phyloP scores from a whole-genome alignment of 92 coral and sea anemone genomes.

The Ricordea florida region DNA sequence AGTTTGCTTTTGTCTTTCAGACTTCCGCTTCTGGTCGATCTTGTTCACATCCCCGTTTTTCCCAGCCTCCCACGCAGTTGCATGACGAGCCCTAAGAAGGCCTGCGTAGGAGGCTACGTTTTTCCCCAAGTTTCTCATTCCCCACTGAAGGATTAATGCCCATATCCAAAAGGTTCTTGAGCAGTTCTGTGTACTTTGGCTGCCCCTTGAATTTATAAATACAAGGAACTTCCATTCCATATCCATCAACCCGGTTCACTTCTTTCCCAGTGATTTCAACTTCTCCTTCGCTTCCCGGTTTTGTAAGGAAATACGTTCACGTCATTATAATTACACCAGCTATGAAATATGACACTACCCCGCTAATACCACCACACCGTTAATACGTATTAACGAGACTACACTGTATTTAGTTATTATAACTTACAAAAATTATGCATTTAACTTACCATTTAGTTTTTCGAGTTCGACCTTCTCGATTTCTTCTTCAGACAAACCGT shows the following conservation, averaged over 20 bases:
- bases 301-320: constrained; percentile 43
- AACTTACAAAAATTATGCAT: no score
- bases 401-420: no score
- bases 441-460: constrained; percentile 71
- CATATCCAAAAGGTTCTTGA: not conserved
- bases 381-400: no score
- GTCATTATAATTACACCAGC: no score
- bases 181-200: constrained; percentile 13
- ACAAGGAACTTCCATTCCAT: constrained; percentile 47
- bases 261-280: constrained; percentile 40
- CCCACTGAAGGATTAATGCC: constrained; percentile 43
- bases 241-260: constrained; percentile 48
- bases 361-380: no score
- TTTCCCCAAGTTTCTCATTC: constrained; percentile 9
- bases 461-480: constrained; percentile 53
- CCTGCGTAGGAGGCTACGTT: no score
- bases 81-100: no score
- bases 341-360: no score
- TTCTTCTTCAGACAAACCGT: constrained; percentile 83
- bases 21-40: constrained; percentile 8
- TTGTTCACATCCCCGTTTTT: constrained; percentile 26
- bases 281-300: constrained; percentile 24
- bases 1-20: no score
- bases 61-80: no score
- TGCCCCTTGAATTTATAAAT: constrained; percentile 35